phyloP scores from a whole-genome alignment of 2,113 vertebrate species.

The Toxotes jaculatrix region DNA sequence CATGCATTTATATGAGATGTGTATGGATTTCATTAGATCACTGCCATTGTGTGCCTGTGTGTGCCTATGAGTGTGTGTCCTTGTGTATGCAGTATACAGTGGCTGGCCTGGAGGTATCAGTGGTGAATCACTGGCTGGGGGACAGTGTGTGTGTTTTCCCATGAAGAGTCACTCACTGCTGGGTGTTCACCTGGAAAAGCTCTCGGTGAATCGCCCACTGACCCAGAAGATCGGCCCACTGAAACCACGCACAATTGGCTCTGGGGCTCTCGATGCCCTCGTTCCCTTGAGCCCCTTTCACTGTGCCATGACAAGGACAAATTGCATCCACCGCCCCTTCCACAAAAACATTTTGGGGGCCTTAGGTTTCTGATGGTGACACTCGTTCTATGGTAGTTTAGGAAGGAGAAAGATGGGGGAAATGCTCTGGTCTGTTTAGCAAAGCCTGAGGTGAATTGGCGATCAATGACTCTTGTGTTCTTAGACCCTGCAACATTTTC shows the following conservation, averaged over 20 bases:
- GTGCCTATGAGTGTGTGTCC: constrained; percentile 3
- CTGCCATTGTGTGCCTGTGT: constrained; percentile 23
- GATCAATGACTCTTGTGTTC: constrained; percentile 65
- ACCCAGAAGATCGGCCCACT: constrained; percentile 76
- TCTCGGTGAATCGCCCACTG: constrained; percentile 74
- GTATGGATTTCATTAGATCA: constrained; percentile 64
- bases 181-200: constrained; percentile 82
- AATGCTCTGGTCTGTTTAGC: constrained; percentile 50
- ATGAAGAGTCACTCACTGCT: constrained; percentile 74
- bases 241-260: constrained; percentile 76
- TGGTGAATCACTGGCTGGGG: constrained; percentile 44
- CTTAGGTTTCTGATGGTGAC: constrained; percentile 49
- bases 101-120: constrained; percentile 53
- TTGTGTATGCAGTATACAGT: constrained; percentile 42
- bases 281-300: constrained; percentile 65
- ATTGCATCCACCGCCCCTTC: constrained; percentile 76
- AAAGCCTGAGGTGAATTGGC: constrained; percentile 70
- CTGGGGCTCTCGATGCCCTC: constrained; percentile 63
- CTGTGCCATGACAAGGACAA: constrained; percentile 82
- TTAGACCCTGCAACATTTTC: constrained; percentile 67
- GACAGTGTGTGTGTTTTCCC: constrained; percentile 71
- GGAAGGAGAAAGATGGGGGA: constrained; percentile 58
- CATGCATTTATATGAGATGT: constrained; percentile 47
- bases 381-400: constrained; percentile 55
- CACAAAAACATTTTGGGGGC: constrained; percentile 69